phyloP scores from a whole-genome alignment of 2,888 invertebrate genomes.

The Nomada goodeniana region DNA sequence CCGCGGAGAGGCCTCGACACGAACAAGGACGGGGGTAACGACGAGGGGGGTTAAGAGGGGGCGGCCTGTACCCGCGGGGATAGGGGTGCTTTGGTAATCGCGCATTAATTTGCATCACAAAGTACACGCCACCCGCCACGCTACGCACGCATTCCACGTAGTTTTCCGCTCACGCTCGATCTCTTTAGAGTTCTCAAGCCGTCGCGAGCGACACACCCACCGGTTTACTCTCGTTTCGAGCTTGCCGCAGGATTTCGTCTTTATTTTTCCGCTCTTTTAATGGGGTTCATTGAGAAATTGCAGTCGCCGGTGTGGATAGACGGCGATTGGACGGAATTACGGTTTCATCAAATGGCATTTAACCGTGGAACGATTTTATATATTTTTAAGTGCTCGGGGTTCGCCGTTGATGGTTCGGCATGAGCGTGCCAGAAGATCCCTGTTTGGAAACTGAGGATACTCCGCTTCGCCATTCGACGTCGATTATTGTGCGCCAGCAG shows the following conservation, averaged over 20 bases:
- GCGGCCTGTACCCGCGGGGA: constrained; percentile 38
- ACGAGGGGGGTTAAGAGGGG: constrained; percentile 33
- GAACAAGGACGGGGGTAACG: constrained; percentile 66
- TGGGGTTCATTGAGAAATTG: too few species aligned
- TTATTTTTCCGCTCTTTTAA: not conserved
- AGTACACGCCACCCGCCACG: constrained; percentile 82
- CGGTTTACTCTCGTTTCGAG: constrained; percentile 10
- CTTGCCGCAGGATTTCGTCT: not conserved
- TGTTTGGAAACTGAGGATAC: too few species aligned
- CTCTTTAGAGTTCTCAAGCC: constrained; percentile 60
- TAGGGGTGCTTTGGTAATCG: constrained; percentile 80
- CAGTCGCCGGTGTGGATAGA: too few species aligned
- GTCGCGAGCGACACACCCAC: constrained; percentile 27
- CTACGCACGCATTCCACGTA: constrained; percentile 80
- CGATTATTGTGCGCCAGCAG: too few species aligned
- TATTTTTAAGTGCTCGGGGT: too few species aligned
- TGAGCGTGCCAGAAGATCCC: too few species aligned
- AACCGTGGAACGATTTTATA: too few species aligned
- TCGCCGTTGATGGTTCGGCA: too few species aligned
- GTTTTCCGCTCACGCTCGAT: constrained; percentile 72
- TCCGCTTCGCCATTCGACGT: too few species aligned
- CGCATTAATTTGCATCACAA: constrained; percentile 84
- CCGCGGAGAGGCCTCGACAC: constrained; percentile 53
- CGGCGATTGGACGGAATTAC: too few species aligned
- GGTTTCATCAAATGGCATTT: too few species aligned